These are phyloP conservation scores for Leptura quadrifasciata DNA, from an alignment of 2,888 invertebrate species.

Conservation along the genomic window DNA sequence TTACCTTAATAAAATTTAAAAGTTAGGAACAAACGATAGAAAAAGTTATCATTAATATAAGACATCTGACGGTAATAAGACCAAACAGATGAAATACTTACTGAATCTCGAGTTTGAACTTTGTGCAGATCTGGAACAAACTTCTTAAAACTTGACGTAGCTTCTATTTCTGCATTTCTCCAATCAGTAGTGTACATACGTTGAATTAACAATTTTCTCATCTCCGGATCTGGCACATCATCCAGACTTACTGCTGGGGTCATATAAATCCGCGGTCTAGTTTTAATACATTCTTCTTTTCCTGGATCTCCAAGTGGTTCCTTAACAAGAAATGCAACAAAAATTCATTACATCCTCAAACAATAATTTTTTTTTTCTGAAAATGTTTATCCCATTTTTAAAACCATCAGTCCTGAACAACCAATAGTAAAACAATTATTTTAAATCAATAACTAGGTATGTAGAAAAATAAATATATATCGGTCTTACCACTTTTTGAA, in stretches of 20 bases:
- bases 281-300: constrained; percentile 65
- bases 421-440: neutral
- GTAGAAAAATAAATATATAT: no score
- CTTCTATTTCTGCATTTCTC: constrained; percentile 66
- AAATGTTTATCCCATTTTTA: no score
- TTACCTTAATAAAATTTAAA: constrained; percentile 48
- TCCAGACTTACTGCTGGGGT: constrained; percentile 71
- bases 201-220: constrained; percentile 66
- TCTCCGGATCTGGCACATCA: constrained; percentile 69
- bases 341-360: neutral
- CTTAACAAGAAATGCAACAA: constrained; percentile 19
- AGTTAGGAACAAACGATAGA: no score
- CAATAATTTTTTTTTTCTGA: neutral
- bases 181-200: constrained; percentile 70
- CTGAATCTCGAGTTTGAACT: constrained; percentile 53
- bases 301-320: constrained; percentile 52
- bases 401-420: neutral
- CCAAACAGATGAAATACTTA: constrained; percentile 25
- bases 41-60: no score
- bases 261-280: constrained; percentile 68
- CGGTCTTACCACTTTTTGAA: constrained; percentile 56
- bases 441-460: no score
- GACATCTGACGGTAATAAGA: no score
- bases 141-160: constrained; percentile 56
- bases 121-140: constrained; percentile 51